Base-by-base conservation (phyloP, 2,797 vertebrate genomes). In the Microchirus variegatus region DNA sequence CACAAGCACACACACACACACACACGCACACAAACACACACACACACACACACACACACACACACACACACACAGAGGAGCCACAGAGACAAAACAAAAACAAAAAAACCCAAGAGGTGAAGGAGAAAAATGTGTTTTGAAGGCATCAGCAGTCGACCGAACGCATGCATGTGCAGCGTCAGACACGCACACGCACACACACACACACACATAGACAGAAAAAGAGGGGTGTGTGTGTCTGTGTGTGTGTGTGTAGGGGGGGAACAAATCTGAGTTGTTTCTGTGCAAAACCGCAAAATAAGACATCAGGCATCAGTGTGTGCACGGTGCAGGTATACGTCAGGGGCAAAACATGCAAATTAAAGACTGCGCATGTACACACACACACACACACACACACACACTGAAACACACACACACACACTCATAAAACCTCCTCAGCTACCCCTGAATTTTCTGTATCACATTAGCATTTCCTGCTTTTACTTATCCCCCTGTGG, bases 21-120 rank as follows among this genome's bases (percentile, higher is more conserved):
- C n/a, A n/a, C n/a, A n/a, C n/a, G n/a, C n/a, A n/a, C n/a, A n/a
- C n/a, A n/a, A n/a, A n/a, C n/a, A n/a, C n/a, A n/a, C n/a, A n/a
- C n/a, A n/a, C n/a, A n/a, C n/a, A n/a, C n/a, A n/a, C n/a, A n/a
- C n/a, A n/a, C n/a, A n/a, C n/a, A n/a, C n/a, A n/a, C n/a, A n/a
- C n/a, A n/a, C n/a, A n/a, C n/a, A n/a, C n/a, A 31, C 31, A 86
- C 86, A 87, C 73, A 81, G 46, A 62, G 66, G 49, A 48, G 57
- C 59, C 2, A 10, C 2, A 10, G 50, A 66, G 57, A 78, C 53
- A 62, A 51, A 15, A 10, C 65, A 63, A 55, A 63, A 54, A 78
- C 53, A 62, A 51, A 15, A 10, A 67, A 63, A 55, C 61, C 7
- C 31, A 51, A 69, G 59, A 67, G 67, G 63, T 53, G 60, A 55